Conservation (phyloP, 1,140 invertebrate genomes). For the Brachystomella parvula region DNA sequence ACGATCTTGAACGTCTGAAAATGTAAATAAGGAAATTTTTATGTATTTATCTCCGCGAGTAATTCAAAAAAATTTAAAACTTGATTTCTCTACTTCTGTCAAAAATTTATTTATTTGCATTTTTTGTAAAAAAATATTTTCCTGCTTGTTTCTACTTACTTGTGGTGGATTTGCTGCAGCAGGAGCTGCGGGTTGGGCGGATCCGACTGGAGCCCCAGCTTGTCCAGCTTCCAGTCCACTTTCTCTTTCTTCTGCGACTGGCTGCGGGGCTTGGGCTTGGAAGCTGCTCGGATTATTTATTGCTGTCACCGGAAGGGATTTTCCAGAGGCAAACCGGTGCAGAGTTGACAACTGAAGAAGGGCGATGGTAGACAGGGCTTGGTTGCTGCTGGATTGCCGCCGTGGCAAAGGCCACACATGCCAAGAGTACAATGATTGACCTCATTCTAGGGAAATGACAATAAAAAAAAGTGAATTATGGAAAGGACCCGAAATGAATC, state of each 20-base stretch:
- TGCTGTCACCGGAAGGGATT: not conserved
- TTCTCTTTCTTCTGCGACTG: not conserved
- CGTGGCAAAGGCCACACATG: not conserved
- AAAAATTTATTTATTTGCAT: no score
- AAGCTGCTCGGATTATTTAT: not conserved
- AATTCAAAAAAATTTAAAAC: not conserved
- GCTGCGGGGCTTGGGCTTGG: not conserved
- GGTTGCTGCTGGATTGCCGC: constrained; percentile 10
- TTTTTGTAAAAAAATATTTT: no score
- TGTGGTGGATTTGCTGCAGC: no score
- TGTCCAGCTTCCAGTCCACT: not conserved
- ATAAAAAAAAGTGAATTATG: no score
- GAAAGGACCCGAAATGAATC: no score
- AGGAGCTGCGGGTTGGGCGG: not conserved
- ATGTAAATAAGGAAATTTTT: not conserved
- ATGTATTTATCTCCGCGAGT: not conserved
- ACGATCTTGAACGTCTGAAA: constrained; percentile 1
- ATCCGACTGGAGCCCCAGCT: not conserved
- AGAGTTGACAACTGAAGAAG: not conserved
- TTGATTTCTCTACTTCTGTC: no score
- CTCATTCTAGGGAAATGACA: not conserved
- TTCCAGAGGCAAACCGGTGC: not conserved
- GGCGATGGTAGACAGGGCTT: constrained; percentile 2
- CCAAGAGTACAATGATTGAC: not conserved
- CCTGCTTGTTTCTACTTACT: no score